Base-by-base conservation (phyloP, 2,888 invertebrate species). In the Lagria hirta region DNA sequence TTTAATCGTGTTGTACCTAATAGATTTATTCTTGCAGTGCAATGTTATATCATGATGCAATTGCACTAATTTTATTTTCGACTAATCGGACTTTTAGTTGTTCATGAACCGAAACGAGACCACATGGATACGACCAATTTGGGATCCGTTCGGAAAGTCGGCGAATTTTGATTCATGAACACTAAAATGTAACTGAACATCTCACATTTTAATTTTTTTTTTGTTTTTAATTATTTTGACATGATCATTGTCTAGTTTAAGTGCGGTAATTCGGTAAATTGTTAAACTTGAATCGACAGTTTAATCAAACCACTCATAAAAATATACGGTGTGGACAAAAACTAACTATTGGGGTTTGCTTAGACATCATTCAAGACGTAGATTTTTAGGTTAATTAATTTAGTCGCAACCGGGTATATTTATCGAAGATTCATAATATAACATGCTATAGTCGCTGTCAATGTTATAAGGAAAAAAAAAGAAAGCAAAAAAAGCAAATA, bases 191-290 rank as follows among this genome's bases (percentile, higher is more conserved):
- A 5, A 20, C 14, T n/a, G n/a, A 28, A 37, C 27, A 37, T 37
- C 37, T 37, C 37, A 28, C 29, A 27, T 28, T 30, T 40, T 37
- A 4, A 18, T 23, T 36, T 36, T 17, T 30, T 8, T 30, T 17
- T 26, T n/a, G n/a, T 29, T 15, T 15, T 8, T 21, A 23, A 21
- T 15, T 23, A 16, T 29, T 43, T 35, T 35, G 29, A 29, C 29
- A 35, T 24, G 34, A 26, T 37, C 38, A 51, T 27, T 48, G 45
- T 49, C 23, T 57, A 56, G 49, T 45, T 50, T 56, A 56, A 55
- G 55, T 49, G 48, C 52, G 57, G 55, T 57, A 54, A 51, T 52
- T 43, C 55, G 57, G 57, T 56, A 48, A 48, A 55, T 53, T 55
- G 54, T 54, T 52, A 52, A 41, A 50, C 30, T 43, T 18, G 16